Conservation (phyloP, 2,888 invertebrate genomes). For the Eumacrocentrus americanus region DNA sequence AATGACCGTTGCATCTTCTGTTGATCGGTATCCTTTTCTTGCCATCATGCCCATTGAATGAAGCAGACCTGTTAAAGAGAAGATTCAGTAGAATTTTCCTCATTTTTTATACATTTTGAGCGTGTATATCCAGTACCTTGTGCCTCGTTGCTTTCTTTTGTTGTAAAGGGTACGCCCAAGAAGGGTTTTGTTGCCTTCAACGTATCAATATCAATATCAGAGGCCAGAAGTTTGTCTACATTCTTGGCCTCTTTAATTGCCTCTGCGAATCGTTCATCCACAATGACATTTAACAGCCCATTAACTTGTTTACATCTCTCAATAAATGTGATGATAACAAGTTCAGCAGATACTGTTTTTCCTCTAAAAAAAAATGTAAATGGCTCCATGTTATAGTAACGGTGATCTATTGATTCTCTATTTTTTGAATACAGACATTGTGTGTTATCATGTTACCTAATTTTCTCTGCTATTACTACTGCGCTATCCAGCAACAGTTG, state of each 20-base stretch:
- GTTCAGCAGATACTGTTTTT: constrained; percentile 70
- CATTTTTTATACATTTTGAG: constrained; percentile 7
- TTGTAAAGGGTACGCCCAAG: constrained; percentile 90
- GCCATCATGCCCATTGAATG: constrained; percentile 72
- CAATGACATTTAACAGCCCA: constrained; percentile 79
- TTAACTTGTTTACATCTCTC: constrained; percentile 80
- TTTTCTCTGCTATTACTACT: constrained; percentile 70
- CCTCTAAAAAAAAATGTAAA: constrained; percentile 51
- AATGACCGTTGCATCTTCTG: constrained; percentile 81
- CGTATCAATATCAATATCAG: constrained; percentile 66
- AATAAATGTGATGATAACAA: constrained; percentile 76
- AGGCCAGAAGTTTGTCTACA: constrained; percentile 72
- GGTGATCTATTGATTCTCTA: not conserved
- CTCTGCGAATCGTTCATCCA: constrained; percentile 78
- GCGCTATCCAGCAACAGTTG: constrained; percentile 70
- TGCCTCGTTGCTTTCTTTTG: constrained; percentile 86
- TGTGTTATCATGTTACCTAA: constrained; percentile 61
- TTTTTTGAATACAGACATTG: not conserved
- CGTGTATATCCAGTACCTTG: constrained; percentile 63
- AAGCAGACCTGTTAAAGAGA: constrained; percentile 59
- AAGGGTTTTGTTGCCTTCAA: constrained; percentile 78
- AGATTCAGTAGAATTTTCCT: constrained; percentile 13
- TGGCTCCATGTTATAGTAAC: no score
- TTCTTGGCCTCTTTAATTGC: constrained; percentile 79
- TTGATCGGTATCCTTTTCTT: constrained; percentile 69